Base-by-base conservation (phyloP, 1,140 invertebrate genomes). In the Dryas iulia region DNA sequence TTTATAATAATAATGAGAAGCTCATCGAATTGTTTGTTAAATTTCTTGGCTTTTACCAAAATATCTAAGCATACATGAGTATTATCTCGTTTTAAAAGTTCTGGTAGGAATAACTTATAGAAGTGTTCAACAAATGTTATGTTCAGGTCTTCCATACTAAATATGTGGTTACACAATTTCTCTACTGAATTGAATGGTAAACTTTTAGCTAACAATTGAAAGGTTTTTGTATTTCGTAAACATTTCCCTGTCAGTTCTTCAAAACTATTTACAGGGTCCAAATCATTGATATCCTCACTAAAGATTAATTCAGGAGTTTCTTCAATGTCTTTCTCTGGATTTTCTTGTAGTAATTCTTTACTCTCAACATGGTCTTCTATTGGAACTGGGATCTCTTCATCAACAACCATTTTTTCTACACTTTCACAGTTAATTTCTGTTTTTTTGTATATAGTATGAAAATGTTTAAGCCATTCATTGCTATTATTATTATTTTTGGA, bases 21-120 rank as follows among this genome's bases (percentile, higher is more conserved):
- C 7, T 47, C 8, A 10, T 47, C 7, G 8, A 47, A 47, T 18
- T 47, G 3, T 21, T 70, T 59, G 47, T 77, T 62, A 8, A 7
- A 35, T 58, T 75, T 74, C 54, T 75, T 72, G 1, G 69, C 68
- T 60, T 74, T 73, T 4, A 78, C n/a, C 18, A 87, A 35, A 24
- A 86, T 39, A 63, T 86, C 78, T 56, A 81, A 63, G 7, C 64
- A 68, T 30, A 76, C 59, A 7, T 74, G 57, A 1, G 66, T 68
- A n/a, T 78, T 66, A 7, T 83, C 71, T 2, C 67, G 60, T 69
- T 75, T 83, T 4, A 87, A 65, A 60, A 60, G 79, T 7, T 11
- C 21, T 0, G 78, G 76, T 21, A 81, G 31, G 35, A 84, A 82
- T 3, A 67, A 25, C 47, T 68, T 56, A 21, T 75, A 72, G 66